Evolutionary conservation across 2,888 invertebrate genomes (phyloP).

Genomic region (Leucophenga maculata): DNA sequence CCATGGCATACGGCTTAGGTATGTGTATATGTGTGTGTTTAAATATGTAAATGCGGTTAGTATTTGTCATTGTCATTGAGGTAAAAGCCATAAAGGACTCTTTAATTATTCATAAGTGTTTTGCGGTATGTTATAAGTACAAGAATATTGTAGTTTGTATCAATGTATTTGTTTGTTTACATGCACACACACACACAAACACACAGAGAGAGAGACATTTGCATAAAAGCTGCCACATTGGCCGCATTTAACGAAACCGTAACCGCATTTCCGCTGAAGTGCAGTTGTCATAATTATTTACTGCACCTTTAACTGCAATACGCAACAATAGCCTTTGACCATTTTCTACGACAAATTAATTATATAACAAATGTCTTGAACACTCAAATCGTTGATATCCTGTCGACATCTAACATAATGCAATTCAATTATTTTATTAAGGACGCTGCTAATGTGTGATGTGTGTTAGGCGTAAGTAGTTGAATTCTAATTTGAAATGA

Average conservation of each 20-base stretch:
- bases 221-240: not conserved
- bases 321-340: not conserved
- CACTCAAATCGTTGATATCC: too few species aligned
- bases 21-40: not conserved
- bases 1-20: too few species aligned
- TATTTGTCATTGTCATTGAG: conserved; percentile 40
- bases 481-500: too few species aligned
- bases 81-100: conserved; percentile 48
- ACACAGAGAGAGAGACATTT: not conserved
- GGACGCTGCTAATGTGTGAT: too few species aligned
- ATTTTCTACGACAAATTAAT: too few species aligned
- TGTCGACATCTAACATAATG: too few species aligned
- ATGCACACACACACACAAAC: not conserved
- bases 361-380: too few species aligned
- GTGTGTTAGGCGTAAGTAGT: too few species aligned
- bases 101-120: conserved; percentile 54
- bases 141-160: not conserved
- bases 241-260: not conserved
- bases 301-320: not conserved
- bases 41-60: not conserved
- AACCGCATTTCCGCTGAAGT: conserved; percentile 16
- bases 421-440: too few species aligned
- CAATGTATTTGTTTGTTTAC: conserved; percentile 3
- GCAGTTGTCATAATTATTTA: conserved; percentile 32
- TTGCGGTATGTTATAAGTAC: conserved; percentile 27